Percentiles rank a stretch among this genome's conserved stretches.
Conservation (phyloP, 2,888 invertebrate species). For the Nomada fabriciana region DNA sequence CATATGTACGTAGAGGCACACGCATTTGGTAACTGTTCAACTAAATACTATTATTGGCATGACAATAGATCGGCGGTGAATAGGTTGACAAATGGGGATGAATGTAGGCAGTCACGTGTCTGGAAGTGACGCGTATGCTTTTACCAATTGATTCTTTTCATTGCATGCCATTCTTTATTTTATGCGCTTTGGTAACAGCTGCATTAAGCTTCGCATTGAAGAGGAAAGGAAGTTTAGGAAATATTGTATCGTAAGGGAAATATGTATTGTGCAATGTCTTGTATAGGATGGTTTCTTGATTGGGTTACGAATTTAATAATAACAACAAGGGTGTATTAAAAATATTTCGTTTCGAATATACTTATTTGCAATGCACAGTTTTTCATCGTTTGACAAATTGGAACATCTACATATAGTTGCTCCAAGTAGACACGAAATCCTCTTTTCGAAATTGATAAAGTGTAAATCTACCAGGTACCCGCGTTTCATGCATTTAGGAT, state of each 20-base stretch:
- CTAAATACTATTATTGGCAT: conserved; percentile 51
- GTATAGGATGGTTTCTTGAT: not conserved
- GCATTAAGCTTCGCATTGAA: not conserved
- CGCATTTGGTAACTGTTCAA: conserved; percentile 12
- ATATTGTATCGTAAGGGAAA: not conserved
- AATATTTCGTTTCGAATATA: not conserved
- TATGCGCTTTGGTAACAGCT: not conserved
- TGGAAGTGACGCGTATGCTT: conserved; percentile 17
- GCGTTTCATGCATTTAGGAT: conserved; percentile 15
- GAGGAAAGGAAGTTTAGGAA: not conserved
- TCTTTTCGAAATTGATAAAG: conserved; percentile 23
- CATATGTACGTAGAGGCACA: not conserved
- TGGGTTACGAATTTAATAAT: not conserved
- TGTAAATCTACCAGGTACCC: not conserved
- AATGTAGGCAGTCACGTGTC: conserved; percentile 36
- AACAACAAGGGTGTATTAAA: not conserved
- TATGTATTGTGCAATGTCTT: too few species aligned
- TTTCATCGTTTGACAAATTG: conserved; percentile 27
- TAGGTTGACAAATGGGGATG: conserved; percentile 45
- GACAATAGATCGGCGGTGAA: conserved; percentile 33
- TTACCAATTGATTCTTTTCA: conserved; percentile 25
- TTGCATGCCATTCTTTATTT: conserved; percentile 28
- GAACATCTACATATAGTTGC: conserved; percentile 10
- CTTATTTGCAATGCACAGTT: not conserved
- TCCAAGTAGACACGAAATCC: conserved; percentile 15